Evolutionary conservation across 2,113 vertebrate genomes (phyloP).

Genomic region (Taurulus bubalis): DNA sequence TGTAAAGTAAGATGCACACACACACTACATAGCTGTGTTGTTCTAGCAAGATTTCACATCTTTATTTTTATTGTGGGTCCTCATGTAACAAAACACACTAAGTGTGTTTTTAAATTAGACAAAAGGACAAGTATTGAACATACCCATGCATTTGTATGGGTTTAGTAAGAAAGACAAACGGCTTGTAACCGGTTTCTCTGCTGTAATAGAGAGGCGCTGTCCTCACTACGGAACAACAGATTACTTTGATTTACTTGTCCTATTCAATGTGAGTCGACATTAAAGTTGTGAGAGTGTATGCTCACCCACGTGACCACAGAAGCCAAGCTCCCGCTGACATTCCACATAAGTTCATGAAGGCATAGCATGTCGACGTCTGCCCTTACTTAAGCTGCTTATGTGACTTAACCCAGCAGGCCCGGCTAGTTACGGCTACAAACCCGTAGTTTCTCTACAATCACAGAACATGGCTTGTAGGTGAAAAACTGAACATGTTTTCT

Average conservation of each 20-base stretch:
- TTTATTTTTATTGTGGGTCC: no score
- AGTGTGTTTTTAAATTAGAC: no score
- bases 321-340: not conserved
- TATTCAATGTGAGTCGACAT: not conserved
- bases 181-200: no score
- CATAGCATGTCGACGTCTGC: not conserved
- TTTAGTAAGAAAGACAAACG: no score
- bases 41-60: not conserved
- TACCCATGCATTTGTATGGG: no score
- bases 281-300: not conserved
- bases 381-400: constrained; percentile 21
- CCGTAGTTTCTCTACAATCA: constrained; percentile 5
- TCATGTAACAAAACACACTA: no score
- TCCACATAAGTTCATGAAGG: not conserved
- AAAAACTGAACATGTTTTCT: constrained; percentile 13
- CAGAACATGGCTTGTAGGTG: not conserved
- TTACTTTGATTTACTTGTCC: not conserved
- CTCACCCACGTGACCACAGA: not conserved
- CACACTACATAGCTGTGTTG: not conserved
- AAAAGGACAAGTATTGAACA: no score
- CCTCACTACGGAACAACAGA: no score
- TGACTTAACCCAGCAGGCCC: constrained; percentile 19
- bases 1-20: not conserved
- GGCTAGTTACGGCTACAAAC: constrained; percentile 3
- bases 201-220: no score